These are phyloP conservation scores for Fregetta grallaria DNA, from an alignment of 2,113 vertebrate species.

Conservation along the genomic window DNA sequence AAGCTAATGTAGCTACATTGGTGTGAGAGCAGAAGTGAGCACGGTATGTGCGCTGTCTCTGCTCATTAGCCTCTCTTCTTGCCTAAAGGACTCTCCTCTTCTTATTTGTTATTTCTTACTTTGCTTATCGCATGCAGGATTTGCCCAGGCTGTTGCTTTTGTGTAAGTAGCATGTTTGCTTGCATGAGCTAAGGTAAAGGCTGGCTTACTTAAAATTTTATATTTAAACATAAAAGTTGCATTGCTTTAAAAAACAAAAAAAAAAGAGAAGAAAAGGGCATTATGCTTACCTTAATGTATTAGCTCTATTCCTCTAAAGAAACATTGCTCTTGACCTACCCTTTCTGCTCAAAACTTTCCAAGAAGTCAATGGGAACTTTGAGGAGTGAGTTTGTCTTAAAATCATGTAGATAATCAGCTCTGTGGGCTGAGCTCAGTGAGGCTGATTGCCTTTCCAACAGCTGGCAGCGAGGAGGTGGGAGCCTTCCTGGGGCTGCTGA, in stretches of 20 bases:
- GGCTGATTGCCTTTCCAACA: neutral
- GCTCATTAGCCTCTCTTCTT: neutral
- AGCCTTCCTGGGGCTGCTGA: neutral
- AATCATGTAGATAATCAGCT: neutral
- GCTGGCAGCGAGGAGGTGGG: neutral
- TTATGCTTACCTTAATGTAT: neutral
- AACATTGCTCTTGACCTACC: neutral
- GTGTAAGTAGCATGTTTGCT: neutral
- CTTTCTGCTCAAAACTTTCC: neutral
- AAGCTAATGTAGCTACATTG: rapidly evolving
- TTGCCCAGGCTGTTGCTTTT: neutral
- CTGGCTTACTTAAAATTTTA: neutral
- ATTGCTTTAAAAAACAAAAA: neutral
- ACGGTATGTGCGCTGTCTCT: neutral
- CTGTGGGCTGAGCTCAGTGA: neutral
- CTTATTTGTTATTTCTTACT: neutral
- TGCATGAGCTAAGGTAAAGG: neutral
- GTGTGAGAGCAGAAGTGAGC: neutral
- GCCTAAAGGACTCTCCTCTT: neutral
- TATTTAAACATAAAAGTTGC: neutral
- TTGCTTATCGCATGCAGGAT: neutral
- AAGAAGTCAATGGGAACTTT: neutral
- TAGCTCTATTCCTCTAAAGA: neutral
- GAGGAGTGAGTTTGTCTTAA: neutral
- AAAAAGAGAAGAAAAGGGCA: rapidly evolving